Percentiles rank a stretch among this genome's conserved stretches.
phyloP scores from a whole-genome alignment of 2,888 invertebrate species.

The Capitulum mitella region DNA sequence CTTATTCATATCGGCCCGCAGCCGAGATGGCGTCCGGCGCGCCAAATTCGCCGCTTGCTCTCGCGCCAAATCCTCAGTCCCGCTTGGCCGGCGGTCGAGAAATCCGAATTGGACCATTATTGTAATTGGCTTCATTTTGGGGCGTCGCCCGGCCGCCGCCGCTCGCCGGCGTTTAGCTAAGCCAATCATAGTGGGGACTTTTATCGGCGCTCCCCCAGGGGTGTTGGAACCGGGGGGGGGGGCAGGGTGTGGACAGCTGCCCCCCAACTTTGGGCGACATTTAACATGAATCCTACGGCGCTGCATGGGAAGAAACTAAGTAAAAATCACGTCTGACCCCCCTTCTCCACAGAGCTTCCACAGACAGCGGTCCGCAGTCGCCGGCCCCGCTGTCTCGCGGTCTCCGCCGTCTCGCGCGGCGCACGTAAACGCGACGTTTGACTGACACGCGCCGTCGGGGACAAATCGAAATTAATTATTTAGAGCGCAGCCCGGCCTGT shows the following conservation, averaged over 20 bases:
- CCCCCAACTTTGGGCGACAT: no score
- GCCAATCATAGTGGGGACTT: slow-evolving; percentile 3
- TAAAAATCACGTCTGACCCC: no score
- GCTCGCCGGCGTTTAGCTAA: slow-evolving; percentile 4
- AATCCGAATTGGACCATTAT: slow-evolving; percentile 14
- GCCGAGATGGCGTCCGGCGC: not conserved
- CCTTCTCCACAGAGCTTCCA: no score
- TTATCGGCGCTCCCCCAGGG: no score
- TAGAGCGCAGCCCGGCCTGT: no score
- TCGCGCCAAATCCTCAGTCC: slow-evolving; percentile 19
- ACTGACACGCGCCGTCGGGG: slow-evolving; percentile 12
- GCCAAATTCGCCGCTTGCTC: not conserved
- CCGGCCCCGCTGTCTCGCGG: not conserved
- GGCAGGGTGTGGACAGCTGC: no score
- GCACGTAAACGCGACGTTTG: not conserved
- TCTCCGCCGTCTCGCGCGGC: not conserved
- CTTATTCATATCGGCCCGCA: not conserved
- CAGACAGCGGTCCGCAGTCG: no score
- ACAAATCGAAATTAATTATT: not conserved
- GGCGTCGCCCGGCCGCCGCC: slow-evolving; percentile 27
- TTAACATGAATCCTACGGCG: no score
- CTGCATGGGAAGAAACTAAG: no score
- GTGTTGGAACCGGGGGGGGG: no score
- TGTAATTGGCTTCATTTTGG: slow-evolving; percentile 20
- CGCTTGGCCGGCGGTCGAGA: slow-evolving; percentile 17